Conservation (phyloP, 2,113 vertebrate genomes). For the Aegithalos caudatus region DNA sequence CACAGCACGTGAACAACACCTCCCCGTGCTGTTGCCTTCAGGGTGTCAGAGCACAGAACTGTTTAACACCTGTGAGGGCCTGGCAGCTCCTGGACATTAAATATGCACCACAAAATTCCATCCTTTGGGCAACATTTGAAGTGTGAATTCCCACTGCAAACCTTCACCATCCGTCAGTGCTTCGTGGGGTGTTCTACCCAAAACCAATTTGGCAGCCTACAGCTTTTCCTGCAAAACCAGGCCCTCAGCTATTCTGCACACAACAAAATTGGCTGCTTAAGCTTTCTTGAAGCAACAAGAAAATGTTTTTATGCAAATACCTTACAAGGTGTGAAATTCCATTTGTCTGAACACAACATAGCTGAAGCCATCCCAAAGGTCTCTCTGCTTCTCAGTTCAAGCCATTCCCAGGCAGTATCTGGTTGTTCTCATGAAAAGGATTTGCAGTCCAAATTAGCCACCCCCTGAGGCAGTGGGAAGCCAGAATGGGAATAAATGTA, state of each 20-base stretch:
- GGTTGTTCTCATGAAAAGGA: not conserved
- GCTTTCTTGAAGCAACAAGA: not conserved
- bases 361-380: not conserved
- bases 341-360: not conserved
- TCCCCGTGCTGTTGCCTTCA: not conserved
- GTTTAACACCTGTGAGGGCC: not conserved
- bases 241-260: not conserved
- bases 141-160: not conserved
- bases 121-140: not conserved
- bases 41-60: not conserved
- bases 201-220: not conserved
- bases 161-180: not conserved
- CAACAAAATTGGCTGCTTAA: not conserved
- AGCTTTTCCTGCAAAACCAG: not conserved
- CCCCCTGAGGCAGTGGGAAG: not conserved
- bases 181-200: not conserved
- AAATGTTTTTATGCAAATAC: not conserved
- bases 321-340: not conserved
- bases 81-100: not conserved
- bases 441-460: not conserved
- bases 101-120: not conserved
- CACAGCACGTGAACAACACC: accelerated
- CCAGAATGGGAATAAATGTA: not conserved
- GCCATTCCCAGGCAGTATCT: not conserved
- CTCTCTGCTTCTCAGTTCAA: not conserved